Percentiles rank a stretch among this genome's conserved stretches.
These are phyloP conservation scores for Ifrita kowaldi DNA, from an alignment of 2,113 vertebrate species.

Conservation along the genomic window DNA sequence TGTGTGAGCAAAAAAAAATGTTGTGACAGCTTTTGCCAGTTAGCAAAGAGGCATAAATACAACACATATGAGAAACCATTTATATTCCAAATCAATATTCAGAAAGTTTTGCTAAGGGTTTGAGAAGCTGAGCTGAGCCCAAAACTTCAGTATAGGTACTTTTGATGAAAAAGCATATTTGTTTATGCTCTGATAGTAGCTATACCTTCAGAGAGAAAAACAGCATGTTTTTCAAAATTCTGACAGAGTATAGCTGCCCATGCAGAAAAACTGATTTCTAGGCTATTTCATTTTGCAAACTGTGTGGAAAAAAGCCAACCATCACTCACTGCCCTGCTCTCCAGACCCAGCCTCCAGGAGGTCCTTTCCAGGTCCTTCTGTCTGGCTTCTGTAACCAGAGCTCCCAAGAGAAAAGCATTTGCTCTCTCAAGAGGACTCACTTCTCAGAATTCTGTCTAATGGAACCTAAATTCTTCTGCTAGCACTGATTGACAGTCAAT, in stretches of 20 bases:
- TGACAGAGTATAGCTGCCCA: background rate
- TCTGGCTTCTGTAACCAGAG: background rate
- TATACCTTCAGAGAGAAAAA: background rate
- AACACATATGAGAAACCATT: background rate
- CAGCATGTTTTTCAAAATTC: background rate
- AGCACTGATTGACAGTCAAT: background rate
- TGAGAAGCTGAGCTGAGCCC: background rate
- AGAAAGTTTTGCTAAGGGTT: background rate
- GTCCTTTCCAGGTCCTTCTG: background rate
- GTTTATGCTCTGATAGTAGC: background rate
- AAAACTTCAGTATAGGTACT: background rate
- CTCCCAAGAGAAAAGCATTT: background rate
- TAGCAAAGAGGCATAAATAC: background rate
- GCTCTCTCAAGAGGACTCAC: background rate
- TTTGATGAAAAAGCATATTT: background rate
- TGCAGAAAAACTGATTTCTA: constrained; percentile 9
- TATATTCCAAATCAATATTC: background rate
- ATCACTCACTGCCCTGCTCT: background rate
- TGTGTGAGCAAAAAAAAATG: background rate
- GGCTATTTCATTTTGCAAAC: background rate
- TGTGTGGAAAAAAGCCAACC: background rate
- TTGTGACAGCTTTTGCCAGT: background rate
- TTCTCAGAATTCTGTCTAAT: background rate
- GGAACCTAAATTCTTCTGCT: background rate
- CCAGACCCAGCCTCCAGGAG: background rate